Percentiles rank a stretch among this genome's conserved stretches.
These are phyloP conservation scores for Hyposoter dolosus DNA, from an alignment of 2,888 invertebrate species.

Conservation along the genomic window DNA sequence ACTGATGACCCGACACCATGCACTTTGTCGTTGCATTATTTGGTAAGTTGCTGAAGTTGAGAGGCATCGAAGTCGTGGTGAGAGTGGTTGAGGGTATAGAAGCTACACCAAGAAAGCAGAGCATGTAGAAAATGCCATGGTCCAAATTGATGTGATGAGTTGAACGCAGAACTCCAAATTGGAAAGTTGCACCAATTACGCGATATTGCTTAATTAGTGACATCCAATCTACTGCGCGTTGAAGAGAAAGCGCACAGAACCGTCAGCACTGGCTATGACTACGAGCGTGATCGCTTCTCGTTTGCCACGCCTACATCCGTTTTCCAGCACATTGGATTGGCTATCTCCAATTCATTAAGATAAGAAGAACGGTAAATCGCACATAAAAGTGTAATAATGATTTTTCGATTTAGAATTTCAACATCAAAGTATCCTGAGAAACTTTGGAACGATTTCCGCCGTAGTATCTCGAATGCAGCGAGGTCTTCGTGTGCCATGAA, in stretches of 20 bases:
- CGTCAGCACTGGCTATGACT: neutral
- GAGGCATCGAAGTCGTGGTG: slow-evolving; percentile 4
- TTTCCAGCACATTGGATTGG: neutral
- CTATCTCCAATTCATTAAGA: neutral
- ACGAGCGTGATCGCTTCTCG: slow-evolving; percentile 1
- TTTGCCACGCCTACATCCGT: slow-evolving; percentile 4
- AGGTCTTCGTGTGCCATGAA: neutral
- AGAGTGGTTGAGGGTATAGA: neutral
- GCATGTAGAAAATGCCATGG: neutral
- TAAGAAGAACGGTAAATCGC: neutral
- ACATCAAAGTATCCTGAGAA: neutral
- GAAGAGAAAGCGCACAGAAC: neutral
- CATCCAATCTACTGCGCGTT: neutral
- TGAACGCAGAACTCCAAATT: neutral
- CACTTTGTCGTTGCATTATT: slow-evolving; percentile 4
- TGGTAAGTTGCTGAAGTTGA: neutral
- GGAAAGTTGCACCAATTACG: neutral
- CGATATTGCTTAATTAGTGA: neutral
- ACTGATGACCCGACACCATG: slow-evolving; percentile 64
- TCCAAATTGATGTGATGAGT: neutral
- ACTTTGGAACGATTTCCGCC: neutral
- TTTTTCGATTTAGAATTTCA: neutral
- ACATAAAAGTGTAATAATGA: neutral
- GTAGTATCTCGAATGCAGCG: neutral
- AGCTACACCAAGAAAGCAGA: neutral